A percentile compares a stretch with the other conserved stretches of the same genome.
Conservation (phyloP, 2,888 invertebrate genomes). For the Tenodera sinensis region DNA sequence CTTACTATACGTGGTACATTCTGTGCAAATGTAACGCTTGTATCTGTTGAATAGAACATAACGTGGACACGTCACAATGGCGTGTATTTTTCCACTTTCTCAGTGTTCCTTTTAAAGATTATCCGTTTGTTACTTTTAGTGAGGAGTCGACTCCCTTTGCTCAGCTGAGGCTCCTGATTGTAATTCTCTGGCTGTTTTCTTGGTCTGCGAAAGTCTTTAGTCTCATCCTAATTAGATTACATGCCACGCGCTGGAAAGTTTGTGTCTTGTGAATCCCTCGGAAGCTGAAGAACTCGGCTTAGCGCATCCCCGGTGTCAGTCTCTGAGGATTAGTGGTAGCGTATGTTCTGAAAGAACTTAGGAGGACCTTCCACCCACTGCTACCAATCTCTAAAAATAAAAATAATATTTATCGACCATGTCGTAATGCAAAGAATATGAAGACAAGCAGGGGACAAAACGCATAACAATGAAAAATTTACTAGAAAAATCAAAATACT, state of each 20-base stretch:
- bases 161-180: constrained; percentile 11
- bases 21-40: no score
- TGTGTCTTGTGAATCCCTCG: not conserved
- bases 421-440: no score
- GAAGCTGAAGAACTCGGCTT: not conserved
- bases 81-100: no score
- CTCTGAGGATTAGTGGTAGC: not conserved
- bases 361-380: not conserved
- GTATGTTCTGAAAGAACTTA: not conserved
- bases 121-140: not conserved
- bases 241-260: constrained; percentile 21
- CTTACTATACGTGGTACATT: no score
- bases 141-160: not conserved
- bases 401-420: no score
- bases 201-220: constrained; percentile 24
- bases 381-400: no score
- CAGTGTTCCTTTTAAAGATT: not conserved
- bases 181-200: constrained; percentile 23
- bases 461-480: no score
- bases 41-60: no score
- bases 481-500: no score
- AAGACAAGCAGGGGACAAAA: no score
- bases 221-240: constrained; percentile 30
- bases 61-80: no score
- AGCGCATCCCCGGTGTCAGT: not conserved